Base-by-base conservation (phyloP, 2,888 invertebrate species). In the Gandaritis pyraliata region DNA sequence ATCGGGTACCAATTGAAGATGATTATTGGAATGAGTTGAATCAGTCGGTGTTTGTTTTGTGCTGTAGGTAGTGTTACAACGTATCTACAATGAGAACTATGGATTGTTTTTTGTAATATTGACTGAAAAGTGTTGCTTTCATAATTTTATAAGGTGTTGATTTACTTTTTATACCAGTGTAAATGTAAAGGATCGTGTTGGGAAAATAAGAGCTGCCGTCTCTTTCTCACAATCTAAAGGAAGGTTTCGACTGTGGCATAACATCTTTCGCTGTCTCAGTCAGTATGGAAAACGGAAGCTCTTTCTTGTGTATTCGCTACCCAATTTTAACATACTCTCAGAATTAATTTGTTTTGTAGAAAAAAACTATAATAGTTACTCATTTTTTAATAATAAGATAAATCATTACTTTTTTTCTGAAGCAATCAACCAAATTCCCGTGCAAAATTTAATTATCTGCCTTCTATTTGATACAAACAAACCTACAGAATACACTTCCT, bases 1-100 rank as follows among this genome's bases (percentile, higher is more conserved):
- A 83, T 77, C 63, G 67, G 65, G 49, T 55, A 61, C 65, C 68
- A 79, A 82, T 81, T 77, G 75, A 72, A 49, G 16, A 48, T 66
- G 11, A 59, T 68, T 61, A 65, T 68, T 18, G 55, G 16, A 55
- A 39, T 45, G 30, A 30, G 2, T 49, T 48, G 45, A 58, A 33
- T 33, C 49, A 52, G 56, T 59, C 50, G 30, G 43, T 51, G 54
- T 49, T 54, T 48, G 33, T 29, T n/a, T 36, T 5, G 29, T 36
- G 33, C 13, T 41, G n/a, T 13, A 23, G 23, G 23, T 23, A 23
- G 48, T 54, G 53, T 10, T 53, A 15, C 18, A 43, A 10, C 12
- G 1, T 33, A 49, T 16, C 46, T 51, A 23, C 12, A 57, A 64
- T 64, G 56, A 54, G 4, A 49, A 33, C 3, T 13, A 13, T 6